A percentile compares a stretch with the other conserved stretches of the same genome.
These are phyloP conservation scores for Sepiola atlantica DNA, from an alignment of 2,888 invertebrate genomes.

Conservation along the genomic window DNA sequence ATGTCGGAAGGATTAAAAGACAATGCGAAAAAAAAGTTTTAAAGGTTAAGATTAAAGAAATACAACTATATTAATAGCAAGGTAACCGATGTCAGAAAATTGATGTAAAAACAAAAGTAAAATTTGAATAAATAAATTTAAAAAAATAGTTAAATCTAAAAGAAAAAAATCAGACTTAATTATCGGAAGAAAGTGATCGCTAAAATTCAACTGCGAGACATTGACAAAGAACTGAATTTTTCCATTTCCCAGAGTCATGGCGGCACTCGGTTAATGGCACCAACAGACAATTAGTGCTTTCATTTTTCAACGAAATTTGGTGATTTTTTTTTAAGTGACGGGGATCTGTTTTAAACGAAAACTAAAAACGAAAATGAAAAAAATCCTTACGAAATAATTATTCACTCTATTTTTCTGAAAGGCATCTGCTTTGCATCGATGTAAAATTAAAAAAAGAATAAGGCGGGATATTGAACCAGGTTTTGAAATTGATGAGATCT, in stretches of 20 bases:
- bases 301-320: neutral
- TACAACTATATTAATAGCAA: neutral
- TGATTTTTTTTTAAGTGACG: neutral
- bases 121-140: neutral
- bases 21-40: neutral
- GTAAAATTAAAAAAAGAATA: neutral
- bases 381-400: neutral
- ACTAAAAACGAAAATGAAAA: neutral
- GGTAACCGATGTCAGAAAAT: neutral
- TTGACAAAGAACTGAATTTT: neutral
- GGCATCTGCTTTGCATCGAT: neutral
- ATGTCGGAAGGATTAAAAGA: neutral
- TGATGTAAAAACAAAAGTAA: neutral
- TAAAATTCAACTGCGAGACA: neutral
- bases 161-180: neutral
- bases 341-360: neutral
- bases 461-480: neutral
- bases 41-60: neutral
- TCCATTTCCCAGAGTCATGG: neutral
- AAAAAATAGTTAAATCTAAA: neutral
- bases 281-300: neutral
- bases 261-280: neutral
- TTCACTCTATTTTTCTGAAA: neutral
- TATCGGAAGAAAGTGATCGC: neutral
- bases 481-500: neutral